Percentiles rank a stretch among this genome's conserved stretches.
phyloP scores from a whole-genome alignment of 1,140 invertebrate species.

The Philopotamus ludificatus region DNA sequence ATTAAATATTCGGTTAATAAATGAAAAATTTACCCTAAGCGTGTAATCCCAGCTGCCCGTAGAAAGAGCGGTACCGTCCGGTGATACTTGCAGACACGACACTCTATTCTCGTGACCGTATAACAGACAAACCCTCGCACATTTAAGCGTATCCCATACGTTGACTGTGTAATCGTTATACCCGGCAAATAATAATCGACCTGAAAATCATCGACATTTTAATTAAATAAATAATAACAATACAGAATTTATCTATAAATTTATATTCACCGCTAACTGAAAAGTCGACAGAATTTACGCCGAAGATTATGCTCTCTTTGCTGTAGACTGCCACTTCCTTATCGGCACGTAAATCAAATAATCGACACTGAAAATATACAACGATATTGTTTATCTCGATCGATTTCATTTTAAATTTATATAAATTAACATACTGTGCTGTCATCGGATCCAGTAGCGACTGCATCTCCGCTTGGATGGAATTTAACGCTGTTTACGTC shows the following conservation, averaged over 20 bases:
- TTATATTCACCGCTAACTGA: conserved; percentile 81
- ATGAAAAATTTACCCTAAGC: conserved; percentile 78
- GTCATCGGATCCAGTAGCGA: conserved; percentile 98
- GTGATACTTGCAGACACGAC: conserved; percentile 90
- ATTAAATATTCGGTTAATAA: no score
- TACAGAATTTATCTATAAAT: neutral
- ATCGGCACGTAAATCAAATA: conserved; percentile 97
- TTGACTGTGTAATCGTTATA: conserved; percentile 99
- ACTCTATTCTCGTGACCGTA: conserved; percentile 99
- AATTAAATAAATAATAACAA: neutral
- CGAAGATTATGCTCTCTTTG: conserved; percentile 98
- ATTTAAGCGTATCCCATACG: conserved; percentile 98
- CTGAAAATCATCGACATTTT: conserved; percentile 50
- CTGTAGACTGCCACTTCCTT: conserved; percentile 95
- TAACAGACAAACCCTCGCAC: conserved; percentile 82
- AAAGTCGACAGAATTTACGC: conserved; percentile 97
- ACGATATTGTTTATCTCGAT: no score
- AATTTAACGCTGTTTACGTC: conserved; percentile 98
- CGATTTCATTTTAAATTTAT: conserved; percentile 1
- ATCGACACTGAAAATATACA: conserved; percentile 75
- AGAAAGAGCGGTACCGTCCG: conserved; percentile 95
- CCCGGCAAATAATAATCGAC: conserved; percentile 93
- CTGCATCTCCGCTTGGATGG: conserved; percentile 98
- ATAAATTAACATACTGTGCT: conserved; percentile 69
- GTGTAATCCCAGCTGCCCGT: conserved; percentile 99